Evolutionary conservation across 1,140 invertebrate species (phyloP), one percentile per base, ranked within the genome.

Genomic region (Cylas formicarius): DNA sequence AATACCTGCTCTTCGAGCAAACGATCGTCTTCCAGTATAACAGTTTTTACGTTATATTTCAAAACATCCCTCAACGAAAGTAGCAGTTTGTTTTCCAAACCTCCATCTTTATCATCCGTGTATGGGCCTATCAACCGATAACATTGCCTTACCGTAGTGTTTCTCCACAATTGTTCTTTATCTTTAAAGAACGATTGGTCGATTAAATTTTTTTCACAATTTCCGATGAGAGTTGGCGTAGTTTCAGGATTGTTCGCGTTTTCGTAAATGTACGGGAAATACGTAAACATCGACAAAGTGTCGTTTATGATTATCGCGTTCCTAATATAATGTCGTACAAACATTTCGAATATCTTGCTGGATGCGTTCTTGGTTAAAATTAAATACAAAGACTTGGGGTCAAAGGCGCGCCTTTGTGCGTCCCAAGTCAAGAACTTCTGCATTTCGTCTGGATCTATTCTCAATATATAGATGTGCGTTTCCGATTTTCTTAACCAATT

Each of bases 51-150:
- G n/a, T n/a, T n/a, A n/a, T n/a, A n/a, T n/a, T n/a, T n/a, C n/a
- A n/a, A n/a, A n/a, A n/a, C n/a, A n/a, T n/a, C n/a, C n/a, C n/a
- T n/a, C n/a, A n/a, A n/a, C n/a, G n/a, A n/a, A n/a, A n/a, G n/a
- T 23, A 45, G 8, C 33, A 45, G 33, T 22, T 28, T 28, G 18
- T 45, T 31, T 18, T 45, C 43, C 27, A 45, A 21, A 18, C 43
- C 43, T 16, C 39, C 23, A 13, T 31, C 18, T 7, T 45, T 11
- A 0, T 13, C 11, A 2, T 17, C 32, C 4, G 43, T 35, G 21
- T 26, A 45, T 6, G 43, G 43, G 3, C 13, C 20, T n/a, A 34
- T n/a, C 7, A 29, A 9, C n/a, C 32, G 21, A 16, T 19, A 19
- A 18, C 31, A 37, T 14, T 36, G 24, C 16, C 13, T 37, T 17